phyloP scores from a whole-genome alignment of 2,797 vertebrate genomes.

The Acrossocheilus wenchowensis region DNA sequence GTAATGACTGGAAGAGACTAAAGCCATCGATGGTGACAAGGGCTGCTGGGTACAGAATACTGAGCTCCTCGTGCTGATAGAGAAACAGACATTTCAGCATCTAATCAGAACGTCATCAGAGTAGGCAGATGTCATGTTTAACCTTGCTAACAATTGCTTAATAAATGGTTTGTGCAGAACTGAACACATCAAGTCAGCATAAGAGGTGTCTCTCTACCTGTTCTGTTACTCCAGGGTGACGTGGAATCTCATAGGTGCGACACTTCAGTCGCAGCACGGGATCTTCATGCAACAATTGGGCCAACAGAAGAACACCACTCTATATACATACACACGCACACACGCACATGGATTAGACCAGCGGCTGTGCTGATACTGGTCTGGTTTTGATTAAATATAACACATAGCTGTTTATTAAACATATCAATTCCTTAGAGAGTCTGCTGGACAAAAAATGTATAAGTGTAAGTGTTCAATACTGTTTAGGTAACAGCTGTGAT shows the following conservation, averaged over 20 bases:
- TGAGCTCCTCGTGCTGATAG: conserved; percentile 92
- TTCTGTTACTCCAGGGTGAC: conserved; percentile 93
- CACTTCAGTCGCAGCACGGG: conserved; percentile 92
- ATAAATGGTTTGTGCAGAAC: not conserved
- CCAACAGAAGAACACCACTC: conserved; percentile 93
- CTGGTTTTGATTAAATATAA: not conserved
- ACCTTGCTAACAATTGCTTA: not conserved
- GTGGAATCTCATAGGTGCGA: conserved; percentile 95
- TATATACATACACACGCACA: conserved; percentile 60
- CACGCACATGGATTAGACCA: conserved; percentile 14
- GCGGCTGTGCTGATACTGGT: not conserved
- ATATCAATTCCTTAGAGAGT: not conserved
- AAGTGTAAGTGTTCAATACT: not conserved
- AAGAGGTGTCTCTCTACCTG: conserved; percentile 80
- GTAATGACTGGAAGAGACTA: conserved; percentile 97
- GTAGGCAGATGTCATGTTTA: not conserved
- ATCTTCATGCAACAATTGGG: conserved; percentile 95
- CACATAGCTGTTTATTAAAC: not conserved
- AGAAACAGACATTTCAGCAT: conserved; percentile 18
- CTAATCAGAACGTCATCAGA: not conserved
- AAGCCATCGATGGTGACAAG: conserved; percentile 98
- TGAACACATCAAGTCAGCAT: not conserved
- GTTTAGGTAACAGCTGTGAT: not conserved
- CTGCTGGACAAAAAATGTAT: not conserved
- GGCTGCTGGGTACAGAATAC: conserved; percentile 92